These are phyloP conservation scores for Myotis daubentonii DNA, from an alignment of 2,797 vertebrate species.

Conservation along the genomic window DNA sequence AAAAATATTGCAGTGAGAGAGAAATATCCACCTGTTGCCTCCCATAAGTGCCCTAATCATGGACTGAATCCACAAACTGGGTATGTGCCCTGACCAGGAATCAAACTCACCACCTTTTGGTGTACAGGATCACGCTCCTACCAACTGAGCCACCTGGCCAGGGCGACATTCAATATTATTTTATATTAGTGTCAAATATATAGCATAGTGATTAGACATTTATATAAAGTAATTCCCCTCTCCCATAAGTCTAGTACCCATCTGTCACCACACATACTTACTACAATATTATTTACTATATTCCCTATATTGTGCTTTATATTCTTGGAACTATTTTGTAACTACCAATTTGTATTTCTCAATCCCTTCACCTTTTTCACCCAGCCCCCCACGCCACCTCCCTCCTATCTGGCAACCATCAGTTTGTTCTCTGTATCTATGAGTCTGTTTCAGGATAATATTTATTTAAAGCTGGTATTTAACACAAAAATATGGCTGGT, in stretches of 20 bases:
- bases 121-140: neutral
- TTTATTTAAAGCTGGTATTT: conserved; percentile 15
- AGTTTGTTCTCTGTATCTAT: neutral
- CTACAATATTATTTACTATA: neutral
- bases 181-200: neutral
- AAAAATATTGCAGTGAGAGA: neutral
- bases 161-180: neutral
- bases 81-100: neutral
- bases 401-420: neutral
- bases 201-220: neutral
- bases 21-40: neutral
- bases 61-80: neutral
- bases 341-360: neutral
- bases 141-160: neutral
- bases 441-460: neutral
- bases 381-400: neutral
- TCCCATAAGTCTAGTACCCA: neutral
- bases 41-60: neutral
- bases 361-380: neutral
- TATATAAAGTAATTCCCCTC: neutral
- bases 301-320: neutral
- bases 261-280: neutral
- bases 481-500: neutral
- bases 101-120: neutral
- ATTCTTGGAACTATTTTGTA: neutral